Percentiles rank a stretch among this genome's conserved stretches.
These are phyloP conservation scores for Apolygus lucorum DNA, from an alignment of 1,140 invertebrate genomes.

Conservation along the genomic window DNA sequence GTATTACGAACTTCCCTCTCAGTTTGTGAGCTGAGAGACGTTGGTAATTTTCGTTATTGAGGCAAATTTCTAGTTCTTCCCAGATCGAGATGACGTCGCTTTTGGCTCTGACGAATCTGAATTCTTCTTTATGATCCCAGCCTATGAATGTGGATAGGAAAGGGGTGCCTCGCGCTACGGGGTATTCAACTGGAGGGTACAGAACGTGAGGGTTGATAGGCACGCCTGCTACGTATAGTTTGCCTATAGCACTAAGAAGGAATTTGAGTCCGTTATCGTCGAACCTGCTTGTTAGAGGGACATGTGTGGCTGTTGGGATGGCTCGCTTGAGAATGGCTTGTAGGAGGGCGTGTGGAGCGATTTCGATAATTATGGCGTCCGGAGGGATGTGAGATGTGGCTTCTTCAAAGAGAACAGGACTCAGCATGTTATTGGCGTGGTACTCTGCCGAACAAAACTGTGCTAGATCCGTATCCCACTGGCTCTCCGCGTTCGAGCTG, in stretches of 20 bases:
- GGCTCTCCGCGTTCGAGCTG: slow-evolving; percentile 49
- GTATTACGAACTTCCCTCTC: slow-evolving; percentile 12
- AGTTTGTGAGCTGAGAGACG: background rate
- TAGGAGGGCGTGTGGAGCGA: slow-evolving; percentile 50
- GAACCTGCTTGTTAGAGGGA: slow-evolving; percentile 49
- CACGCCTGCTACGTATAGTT: slow-evolving; percentile 55
- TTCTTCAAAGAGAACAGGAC: slow-evolving; percentile 52
- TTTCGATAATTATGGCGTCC: slow-evolving; percentile 51
- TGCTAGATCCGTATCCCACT: slow-evolving; percentile 40
- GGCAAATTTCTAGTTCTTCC: background rate
- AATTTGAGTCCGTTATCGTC: slow-evolving; percentile 42
- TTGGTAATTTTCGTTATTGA: background rate
- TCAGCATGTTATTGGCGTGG: slow-evolving; percentile 57
- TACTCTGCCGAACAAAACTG: slow-evolving; percentile 52
- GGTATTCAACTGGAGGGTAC: slow-evolving; percentile 53
- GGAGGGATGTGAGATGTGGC: slow-evolving; percentile 47
- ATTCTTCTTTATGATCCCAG: slow-evolving; percentile 58
- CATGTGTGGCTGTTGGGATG: slow-evolving; percentile 43
- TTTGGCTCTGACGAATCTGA: slow-evolving; percentile 14
- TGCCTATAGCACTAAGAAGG: slow-evolving; percentile 46
- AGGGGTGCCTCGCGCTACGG: slow-evolving; percentile 61
- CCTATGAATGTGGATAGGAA: slow-evolving; percentile 57
- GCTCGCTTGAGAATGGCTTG: slow-evolving; percentile 51
- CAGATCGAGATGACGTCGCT: background rate
- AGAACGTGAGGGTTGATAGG: slow-evolving; percentile 50